Percentiles rank a stretch among this genome's conserved stretches.
Conservation (phyloP, 1,140 invertebrate species). For the Drosophila grimshawi region DNA sequence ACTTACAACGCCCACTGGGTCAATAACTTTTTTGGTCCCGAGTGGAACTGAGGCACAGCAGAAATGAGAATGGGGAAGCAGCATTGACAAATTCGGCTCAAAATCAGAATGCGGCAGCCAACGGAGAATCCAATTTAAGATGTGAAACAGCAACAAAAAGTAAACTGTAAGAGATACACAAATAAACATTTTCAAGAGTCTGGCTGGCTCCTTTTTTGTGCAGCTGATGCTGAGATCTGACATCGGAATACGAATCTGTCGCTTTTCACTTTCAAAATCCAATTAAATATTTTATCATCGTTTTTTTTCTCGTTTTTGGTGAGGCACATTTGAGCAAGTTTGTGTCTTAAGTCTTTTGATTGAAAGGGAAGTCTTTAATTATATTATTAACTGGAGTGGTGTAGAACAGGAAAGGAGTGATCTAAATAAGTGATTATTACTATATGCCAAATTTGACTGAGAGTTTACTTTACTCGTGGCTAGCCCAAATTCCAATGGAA, state of each 20-base stretch:
- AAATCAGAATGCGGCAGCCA: conserved; percentile 43
- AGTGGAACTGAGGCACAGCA: conserved; percentile 35
- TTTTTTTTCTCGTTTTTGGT: conserved; percentile 7
- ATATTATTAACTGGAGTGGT: background rate
- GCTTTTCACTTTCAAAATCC: conserved; percentile 54
- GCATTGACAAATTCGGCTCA: conserved; percentile 41
- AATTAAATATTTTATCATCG: conserved; percentile 43
- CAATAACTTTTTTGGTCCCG: conserved; percentile 28
- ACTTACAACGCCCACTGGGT: conserved; percentile 30
- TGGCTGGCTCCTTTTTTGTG: conserved; percentile 59
- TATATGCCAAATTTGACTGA: too few relatives aligned
- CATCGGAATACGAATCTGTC: conserved; percentile 41
- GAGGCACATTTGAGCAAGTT: conserved; percentile 10
- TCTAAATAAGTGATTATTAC: too few relatives aligned
- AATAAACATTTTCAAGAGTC: conserved; percentile 63
- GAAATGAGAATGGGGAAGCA: conserved; percentile 64
- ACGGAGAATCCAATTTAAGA: conserved; percentile 59
- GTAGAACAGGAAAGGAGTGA: background rate
- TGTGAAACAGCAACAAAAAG: conserved; percentile 25
- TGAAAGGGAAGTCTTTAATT: conserved; percentile 2
- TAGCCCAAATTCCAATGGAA: background rate
- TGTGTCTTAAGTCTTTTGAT: conserved; percentile 34
- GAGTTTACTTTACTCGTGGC: too few relatives aligned
- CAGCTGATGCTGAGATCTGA: conserved; percentile 55
- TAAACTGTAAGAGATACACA: conserved; percentile 73